phyloP scores from a whole-genome alignment of 2,888 invertebrate genomes.

The Anagyrus pseudococci region DNA sequence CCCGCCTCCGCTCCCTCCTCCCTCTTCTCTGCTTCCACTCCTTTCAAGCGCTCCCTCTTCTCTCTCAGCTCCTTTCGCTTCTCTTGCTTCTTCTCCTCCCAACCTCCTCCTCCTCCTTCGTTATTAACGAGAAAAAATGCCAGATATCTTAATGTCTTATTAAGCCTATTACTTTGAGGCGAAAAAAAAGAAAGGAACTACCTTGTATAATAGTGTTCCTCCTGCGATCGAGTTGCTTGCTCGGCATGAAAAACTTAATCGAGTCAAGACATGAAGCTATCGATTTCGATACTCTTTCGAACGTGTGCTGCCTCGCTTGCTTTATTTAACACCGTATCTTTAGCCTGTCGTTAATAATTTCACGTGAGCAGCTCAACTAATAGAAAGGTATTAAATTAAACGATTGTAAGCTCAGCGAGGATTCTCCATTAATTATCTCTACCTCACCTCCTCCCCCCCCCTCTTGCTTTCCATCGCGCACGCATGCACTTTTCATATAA shows the following conservation, averaged over 20 bases:
- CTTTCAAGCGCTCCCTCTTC: slow-evolving; percentile 7
- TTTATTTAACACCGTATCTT: not conserved
- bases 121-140: slow-evolving; percentile 38
- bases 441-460: too few species aligned
- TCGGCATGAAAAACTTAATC: slow-evolving; percentile 34
- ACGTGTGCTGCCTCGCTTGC: not conserved
- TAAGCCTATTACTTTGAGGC: slow-evolving; percentile 39
- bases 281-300: slow-evolving; percentile 5
- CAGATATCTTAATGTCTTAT: slow-evolving; percentile 42
- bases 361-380: not conserved
- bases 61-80: slow-evolving; percentile 11
- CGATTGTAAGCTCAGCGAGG: too few species aligned
- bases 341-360: slow-evolving; percentile 19
- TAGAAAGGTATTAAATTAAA: slow-evolving; percentile 1
- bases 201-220: not conserved
- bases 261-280: slow-evolving; percentile 18
- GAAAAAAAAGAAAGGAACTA: slow-evolving; percentile 21
- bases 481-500: too few species aligned
- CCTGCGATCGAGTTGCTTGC: not conserved
- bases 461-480: too few species aligned
- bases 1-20: slow-evolving; percentile 42
- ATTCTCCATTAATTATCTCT: too few species aligned
- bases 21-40: slow-evolving; percentile 23
- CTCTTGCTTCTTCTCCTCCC: slow-evolving; percentile 25
- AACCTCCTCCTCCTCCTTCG: slow-evolving; percentile 13